Evolutionary conservation across 2,113 vertebrate species (phyloP).

Genomic region (Alethe castanea): DNA sequence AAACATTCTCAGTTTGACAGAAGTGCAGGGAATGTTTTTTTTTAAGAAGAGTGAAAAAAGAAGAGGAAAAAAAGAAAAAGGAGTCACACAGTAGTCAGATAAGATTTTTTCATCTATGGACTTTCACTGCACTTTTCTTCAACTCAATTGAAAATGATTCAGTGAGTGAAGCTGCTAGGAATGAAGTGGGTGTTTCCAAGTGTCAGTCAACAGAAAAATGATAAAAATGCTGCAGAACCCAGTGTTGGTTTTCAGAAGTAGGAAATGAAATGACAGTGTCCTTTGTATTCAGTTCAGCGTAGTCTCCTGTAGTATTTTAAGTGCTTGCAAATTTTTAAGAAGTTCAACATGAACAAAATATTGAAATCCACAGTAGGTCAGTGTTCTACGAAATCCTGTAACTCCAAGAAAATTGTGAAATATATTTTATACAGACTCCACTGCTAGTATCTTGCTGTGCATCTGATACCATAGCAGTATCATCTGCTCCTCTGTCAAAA

Average conservation of each 20-base stretch:
- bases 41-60: rapidly evolving
- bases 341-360: background rate
- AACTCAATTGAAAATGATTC: background rate
- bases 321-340: background rate
- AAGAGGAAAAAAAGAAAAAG: background rate
- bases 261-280: background rate
- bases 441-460: background rate
- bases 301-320: background rate
- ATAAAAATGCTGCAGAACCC: background rate
- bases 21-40: background rate
- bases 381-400: background rate
- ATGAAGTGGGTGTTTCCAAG: conserved; percentile 26
- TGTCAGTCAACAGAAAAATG: conserved; percentile 33
- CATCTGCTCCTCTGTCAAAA: background rate
- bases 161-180: background rate
- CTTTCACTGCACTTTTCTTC: background rate
- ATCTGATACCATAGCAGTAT: background rate
- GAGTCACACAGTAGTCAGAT: background rate
- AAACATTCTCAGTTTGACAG: background rate
- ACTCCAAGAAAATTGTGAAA: background rate
- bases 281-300: background rate
- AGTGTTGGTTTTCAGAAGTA: background rate
- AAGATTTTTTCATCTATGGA: background rate
- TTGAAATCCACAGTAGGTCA: background rate
- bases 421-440: background rate